Evolutionary conservation across 2,888 invertebrate species (phyloP).

Genomic region (Koerneria pararmatus): DNA sequence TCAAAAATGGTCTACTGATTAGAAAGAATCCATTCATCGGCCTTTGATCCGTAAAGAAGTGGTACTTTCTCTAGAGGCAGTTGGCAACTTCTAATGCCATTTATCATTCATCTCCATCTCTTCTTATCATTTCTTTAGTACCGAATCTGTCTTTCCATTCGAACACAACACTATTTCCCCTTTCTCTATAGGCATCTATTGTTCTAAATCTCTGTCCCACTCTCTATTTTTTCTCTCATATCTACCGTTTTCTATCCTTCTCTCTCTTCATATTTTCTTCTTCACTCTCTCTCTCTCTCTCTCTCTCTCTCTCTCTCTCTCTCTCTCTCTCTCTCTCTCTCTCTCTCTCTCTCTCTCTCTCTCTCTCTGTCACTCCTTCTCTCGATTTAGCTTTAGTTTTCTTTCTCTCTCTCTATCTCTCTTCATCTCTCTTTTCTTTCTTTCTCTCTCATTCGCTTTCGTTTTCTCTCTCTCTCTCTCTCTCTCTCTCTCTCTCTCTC

Average conservation of each 20-base stretch:
- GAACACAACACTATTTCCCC: neutral
- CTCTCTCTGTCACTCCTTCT: conserved; percentile 6
- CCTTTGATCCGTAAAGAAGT: too few relatives aligned
- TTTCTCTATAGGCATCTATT: neutral
- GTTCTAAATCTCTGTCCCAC: neutral
- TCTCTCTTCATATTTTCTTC: conserved; percentile 11
- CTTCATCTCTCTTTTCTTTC: conserved; percentile 3
- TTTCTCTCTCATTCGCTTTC: neutral
- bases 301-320: conserved; percentile 8
- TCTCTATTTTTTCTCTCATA: neutral
- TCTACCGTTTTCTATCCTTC: neutral
- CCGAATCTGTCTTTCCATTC: neutral
- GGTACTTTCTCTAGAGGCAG: too few relatives aligned
- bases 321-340: conserved; percentile 5
- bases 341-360: conserved; percentile 16
- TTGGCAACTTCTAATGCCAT: neutral
- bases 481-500: neutral
- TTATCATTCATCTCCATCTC: neutral
- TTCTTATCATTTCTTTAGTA: neutral
- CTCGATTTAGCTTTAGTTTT: neutral
- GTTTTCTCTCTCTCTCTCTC: neutral
- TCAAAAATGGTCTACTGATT: too few relatives aligned
- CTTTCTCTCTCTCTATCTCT: neutral
- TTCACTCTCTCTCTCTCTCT: conserved; percentile 10
- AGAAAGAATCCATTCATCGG: too few relatives aligned